Evolutionary conservation across 2,797 vertebrate genomes (phyloP).

Genomic region (Macrochelys suwanniensis): DNA sequence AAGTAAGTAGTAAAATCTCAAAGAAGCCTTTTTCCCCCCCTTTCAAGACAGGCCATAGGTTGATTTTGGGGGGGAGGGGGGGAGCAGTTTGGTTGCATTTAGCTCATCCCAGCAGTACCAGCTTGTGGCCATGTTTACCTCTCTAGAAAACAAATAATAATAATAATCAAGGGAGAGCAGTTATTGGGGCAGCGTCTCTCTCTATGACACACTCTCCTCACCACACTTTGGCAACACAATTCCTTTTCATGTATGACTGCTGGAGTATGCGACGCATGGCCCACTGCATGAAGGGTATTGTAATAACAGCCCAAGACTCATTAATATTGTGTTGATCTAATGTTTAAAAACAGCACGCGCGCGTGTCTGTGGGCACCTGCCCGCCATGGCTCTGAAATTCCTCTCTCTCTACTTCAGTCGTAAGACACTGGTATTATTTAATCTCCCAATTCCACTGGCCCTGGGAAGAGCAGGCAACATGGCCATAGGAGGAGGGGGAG

Average conservation of each 20-base stretch:
- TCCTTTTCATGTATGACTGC: accelerated
- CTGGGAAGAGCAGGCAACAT: accelerated
- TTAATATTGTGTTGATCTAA: not conserved
- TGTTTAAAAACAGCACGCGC: accelerated
- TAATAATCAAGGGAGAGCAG: constrained; percentile 20
- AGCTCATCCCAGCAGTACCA: constrained; percentile 12
- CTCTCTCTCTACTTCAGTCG: accelerated
- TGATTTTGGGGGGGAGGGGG: not conserved
- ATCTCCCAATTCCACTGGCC: not conserved
- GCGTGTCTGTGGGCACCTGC: accelerated
- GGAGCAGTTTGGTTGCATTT: not conserved
- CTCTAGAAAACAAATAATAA: constrained; percentile 39
- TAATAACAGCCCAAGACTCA: too few species aligned
- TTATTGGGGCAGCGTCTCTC: not conserved
- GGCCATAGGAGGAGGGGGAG: not conserved
- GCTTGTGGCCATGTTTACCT: constrained; percentile 38
- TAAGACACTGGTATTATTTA: accelerated
- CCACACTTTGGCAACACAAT: not conserved
- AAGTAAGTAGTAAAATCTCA: constrained; percentile 82
- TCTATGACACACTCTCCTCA: not conserved
- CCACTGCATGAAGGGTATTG: not conserved
- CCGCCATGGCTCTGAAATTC: accelerated
- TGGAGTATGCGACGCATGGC: accelerated
- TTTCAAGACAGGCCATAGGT: constrained; percentile 14
- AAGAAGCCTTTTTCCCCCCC: constrained; percentile 73